phyloP scores from a whole-genome alignment of 2,797 vertebrate genomes.

The Crossoptilon crossoptilon region DNA sequence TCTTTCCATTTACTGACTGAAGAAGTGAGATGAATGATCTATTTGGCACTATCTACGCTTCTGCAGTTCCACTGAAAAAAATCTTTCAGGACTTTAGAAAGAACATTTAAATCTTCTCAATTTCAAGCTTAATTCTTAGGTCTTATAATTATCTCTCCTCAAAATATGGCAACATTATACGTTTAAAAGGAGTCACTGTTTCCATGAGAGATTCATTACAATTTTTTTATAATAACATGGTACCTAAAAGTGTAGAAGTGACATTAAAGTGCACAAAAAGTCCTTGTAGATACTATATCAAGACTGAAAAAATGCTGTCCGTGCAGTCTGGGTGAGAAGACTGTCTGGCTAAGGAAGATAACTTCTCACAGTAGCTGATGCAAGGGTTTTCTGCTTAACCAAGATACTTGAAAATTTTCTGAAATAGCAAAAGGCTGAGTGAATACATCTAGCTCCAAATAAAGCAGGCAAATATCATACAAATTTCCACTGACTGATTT shows the following conservation, averaged over 20 bases:
- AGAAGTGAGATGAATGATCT: not conserved
- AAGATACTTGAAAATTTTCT: not conserved
- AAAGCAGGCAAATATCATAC: not conserved
- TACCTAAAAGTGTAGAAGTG: slow-evolving; percentile 4
- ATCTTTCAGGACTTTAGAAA: not conserved
- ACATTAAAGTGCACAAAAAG: not conserved
- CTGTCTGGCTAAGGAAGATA: slow-evolving; percentile 10
- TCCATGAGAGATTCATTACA: not conserved
- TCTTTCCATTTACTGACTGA: not conserved
- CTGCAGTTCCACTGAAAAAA: not conserved
- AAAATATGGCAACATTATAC: not conserved
- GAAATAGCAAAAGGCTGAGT: slow-evolving; percentile 10
- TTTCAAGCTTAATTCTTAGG: not conserved
- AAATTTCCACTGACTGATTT: not conserved
- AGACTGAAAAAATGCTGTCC: not conserved
- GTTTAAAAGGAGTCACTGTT: not conserved
- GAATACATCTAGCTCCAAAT: not conserved
- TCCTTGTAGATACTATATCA: not conserved
- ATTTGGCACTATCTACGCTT: not conserved
- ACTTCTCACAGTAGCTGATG: not conserved
- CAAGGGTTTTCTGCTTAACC: not conserved
- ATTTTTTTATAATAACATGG: not conserved
- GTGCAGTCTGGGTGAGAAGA: not conserved
- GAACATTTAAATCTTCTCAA: not conserved
- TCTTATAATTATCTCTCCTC: not conserved